Evolutionary conservation across 1,140 invertebrate genomes (phyloP).

Genomic region (Eciton burchellii): DNA sequence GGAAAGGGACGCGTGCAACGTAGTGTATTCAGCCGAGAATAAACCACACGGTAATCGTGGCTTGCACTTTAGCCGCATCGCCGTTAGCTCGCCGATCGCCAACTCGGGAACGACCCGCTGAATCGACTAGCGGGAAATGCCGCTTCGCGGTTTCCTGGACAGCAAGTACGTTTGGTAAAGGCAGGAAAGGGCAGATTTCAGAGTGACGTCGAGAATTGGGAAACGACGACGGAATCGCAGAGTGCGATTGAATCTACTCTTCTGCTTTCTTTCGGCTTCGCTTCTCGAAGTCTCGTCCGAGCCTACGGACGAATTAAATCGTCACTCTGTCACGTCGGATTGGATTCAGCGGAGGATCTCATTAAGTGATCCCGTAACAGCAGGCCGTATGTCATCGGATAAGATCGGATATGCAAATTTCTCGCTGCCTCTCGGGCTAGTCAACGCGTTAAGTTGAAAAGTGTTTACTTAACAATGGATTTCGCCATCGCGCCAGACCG

Average conservation of each 20-base stretch:
- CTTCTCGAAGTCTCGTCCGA: background rate
- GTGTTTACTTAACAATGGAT: constrained; percentile 55
- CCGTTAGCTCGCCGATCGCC: constrained; percentile 33
- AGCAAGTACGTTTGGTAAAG: background rate
- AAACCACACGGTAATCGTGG: constrained; percentile 41
- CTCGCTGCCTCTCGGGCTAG: background rate
- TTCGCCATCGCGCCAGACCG: constrained; percentile 3
- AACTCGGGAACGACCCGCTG: constrained; percentile 9
- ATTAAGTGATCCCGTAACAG: background rate
- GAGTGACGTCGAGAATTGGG: no score
- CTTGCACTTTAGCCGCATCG: constrained; percentile 47
- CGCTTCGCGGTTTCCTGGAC: constrained; percentile 32
- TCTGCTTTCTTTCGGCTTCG: background rate
- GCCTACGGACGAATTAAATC: constrained; percentile 14
- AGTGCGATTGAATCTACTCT: background rate
- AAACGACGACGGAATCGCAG: no score
- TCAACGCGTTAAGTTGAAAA: constrained; percentile 50
- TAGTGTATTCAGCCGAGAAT: constrained; percentile 26
- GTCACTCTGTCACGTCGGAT: background rate
- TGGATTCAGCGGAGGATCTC: background rate
- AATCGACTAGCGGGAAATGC: constrained; percentile 41
- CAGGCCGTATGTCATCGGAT: constrained; percentile 4
- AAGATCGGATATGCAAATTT: constrained; percentile 31
- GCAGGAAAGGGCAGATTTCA: no score
- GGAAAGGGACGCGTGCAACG: background rate